phyloP scores from a whole-genome alignment of 2,113 vertebrate genomes.

The Archocentrus centrarchus region DNA sequence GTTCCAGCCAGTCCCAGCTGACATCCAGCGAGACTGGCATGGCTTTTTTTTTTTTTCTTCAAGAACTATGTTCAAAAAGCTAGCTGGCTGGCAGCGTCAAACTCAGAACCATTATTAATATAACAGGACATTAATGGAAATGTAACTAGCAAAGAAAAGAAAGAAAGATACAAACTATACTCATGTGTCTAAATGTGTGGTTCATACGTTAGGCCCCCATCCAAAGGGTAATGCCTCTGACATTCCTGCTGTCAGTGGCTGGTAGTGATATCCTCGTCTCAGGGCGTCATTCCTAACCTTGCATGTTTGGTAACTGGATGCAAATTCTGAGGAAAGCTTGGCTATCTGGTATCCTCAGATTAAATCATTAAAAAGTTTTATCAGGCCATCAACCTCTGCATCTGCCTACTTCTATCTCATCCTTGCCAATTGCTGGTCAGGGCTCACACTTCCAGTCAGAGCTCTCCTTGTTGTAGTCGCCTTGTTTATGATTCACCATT shows the following conservation, averaged over 20 bases:
- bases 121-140: too few relatives aligned
- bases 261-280: conserved; percentile 8
- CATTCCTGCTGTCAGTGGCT: not conserved
- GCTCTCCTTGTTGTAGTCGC: not conserved
- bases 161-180: too few relatives aligned
- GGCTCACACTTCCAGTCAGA: not conserved
- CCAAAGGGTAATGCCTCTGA: not conserved
- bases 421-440: conserved; percentile 15
- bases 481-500: conserved; percentile 39
- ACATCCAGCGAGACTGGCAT: too few relatives aligned
- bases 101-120: too few relatives aligned
- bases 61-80: too few relatives aligned
- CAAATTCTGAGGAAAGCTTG: conserved; percentile 8
- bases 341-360: conserved; percentile 20
- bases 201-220: not conserved
- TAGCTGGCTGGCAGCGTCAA: too few relatives aligned
- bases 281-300: conserved; percentile 3
- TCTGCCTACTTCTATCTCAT: conserved; percentile 26
- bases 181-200: too few relatives aligned
- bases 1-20: too few relatives aligned
- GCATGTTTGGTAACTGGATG: conserved; percentile 7
- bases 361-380: conserved; percentile 32
- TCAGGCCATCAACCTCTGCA: conserved; percentile 25
- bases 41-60: too few relatives aligned
- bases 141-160: too few relatives aligned